Percentiles rank a stretch among this genome's conserved stretches.
Conservation (phyloP, 2,797 vertebrate species). For the Rachycentron canadum region DNA sequence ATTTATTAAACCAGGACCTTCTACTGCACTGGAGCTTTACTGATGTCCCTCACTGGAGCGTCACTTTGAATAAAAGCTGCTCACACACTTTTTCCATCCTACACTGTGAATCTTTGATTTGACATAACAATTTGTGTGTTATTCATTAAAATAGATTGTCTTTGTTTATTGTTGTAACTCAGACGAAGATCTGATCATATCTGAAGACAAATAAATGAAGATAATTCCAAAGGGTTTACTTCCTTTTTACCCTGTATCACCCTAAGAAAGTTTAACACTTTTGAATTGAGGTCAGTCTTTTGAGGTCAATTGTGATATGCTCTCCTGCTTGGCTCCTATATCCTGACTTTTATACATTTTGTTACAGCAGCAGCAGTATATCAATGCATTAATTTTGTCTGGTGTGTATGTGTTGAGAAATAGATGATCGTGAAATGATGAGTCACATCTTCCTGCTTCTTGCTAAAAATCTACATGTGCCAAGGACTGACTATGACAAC, state of each 20-base stretch:
- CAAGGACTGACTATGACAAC: neutral
- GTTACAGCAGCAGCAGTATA: neutral
- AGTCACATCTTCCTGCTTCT: constrained; percentile 1
- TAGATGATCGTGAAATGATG: neutral
- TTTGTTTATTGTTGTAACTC: no score
- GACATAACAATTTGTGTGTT: no score
- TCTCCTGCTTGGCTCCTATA: no score
- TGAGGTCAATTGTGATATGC: neutral
- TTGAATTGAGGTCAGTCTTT: neutral
- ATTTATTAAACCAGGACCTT: no score
- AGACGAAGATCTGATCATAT: neutral
- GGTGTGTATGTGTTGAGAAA: neutral
- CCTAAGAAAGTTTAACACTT: neutral
- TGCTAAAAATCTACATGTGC: constrained; percentile 1
- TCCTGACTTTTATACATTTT: neutral
- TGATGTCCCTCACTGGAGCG: no score
- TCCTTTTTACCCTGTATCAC: neutral
- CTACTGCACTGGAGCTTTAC: no score
- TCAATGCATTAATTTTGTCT: neutral
- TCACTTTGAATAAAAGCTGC: no score
- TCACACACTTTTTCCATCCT: no score
- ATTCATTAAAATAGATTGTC: no score
- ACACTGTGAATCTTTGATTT: neutral
- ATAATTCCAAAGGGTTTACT: no score
- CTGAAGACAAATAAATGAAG: no score